A percentile compares a stretch with the other conserved stretches of the same genome.
These are phyloP conservation scores for Maylandia zebra DNA, from an alignment of 2,113 vertebrate genomes.

Conservation along the genomic window DNA sequence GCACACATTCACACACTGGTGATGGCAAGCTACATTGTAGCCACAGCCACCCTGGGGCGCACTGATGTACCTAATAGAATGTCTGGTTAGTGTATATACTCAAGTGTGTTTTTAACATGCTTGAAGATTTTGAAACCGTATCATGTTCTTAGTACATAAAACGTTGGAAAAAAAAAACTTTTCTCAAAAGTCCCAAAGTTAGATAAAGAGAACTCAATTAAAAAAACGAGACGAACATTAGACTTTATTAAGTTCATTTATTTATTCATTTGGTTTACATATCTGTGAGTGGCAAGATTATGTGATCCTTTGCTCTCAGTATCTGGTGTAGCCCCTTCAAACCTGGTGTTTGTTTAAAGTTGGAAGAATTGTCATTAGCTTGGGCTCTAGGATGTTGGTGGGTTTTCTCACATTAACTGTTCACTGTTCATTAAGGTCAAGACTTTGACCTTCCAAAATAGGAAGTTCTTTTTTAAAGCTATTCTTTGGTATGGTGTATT, in stretches of 20 bases:
- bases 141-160: not conserved
- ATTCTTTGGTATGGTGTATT: not conserved
- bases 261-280: not conserved
- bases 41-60: not conserved
- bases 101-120: not conserved
- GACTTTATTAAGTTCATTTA: not conserved
- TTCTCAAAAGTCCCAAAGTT: not conserved
- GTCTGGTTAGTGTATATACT: not conserved
- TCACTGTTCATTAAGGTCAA: not conserved
- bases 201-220: not conserved
- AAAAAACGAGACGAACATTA: fast-evolving
- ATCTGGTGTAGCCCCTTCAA: not conserved
- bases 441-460: not conserved
- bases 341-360: not conserved
- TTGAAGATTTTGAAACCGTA: not conserved
- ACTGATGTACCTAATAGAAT: not conserved
- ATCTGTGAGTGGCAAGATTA: not conserved
- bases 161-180: not conserved
- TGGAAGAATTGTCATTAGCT: not conserved
- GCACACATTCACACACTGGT: not conserved
- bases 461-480: not conserved
- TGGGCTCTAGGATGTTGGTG: not conserved
- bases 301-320: not conserved
- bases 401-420: not conserved
- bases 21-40: not conserved